Evolutionary conservation across 2,113 vertebrate genomes (phyloP).

Genomic region (Xyrauchen texanus): DNA sequence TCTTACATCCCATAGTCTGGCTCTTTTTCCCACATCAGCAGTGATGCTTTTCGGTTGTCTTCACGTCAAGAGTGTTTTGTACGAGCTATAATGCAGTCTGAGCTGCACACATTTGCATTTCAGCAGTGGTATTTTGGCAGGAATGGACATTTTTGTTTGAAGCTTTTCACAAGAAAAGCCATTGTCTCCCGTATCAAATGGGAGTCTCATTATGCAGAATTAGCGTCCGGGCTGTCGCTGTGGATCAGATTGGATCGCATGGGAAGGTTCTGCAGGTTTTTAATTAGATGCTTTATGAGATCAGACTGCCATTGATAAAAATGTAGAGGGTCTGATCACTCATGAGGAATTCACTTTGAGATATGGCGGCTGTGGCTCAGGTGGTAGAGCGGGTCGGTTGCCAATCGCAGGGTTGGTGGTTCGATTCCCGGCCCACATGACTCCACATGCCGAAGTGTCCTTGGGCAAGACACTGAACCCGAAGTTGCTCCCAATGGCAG

Average conservation of each 20-base stretch:
- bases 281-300: neutral
- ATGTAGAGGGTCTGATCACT: too few relatives aligned
- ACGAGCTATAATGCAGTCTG: neutral
- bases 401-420: too few relatives aligned
- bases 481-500: too few relatives aligned
- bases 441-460: too few relatives aligned
- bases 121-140: neutral
- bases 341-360: too few relatives aligned
- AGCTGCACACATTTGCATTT: neutral
- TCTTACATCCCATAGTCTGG: neutral
- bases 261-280: constrained; percentile 4
- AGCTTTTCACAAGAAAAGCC: constrained; percentile 15
- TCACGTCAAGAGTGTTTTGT: neutral
- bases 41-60: neutral
- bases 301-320: neutral
- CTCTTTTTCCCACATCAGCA: neutral
- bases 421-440: too few relatives aligned
- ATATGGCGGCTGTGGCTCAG: too few relatives aligned
- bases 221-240: neutral
- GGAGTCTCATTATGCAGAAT: constrained; percentile 17
- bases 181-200: constrained; percentile 25
- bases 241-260: neutral
- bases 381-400: too few relatives aligned
- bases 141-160: constrained; percentile 8
- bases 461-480: too few relatives aligned